Evolutionary conservation across 2,888 invertebrate genomes (phyloP), one percentile per base, ranked within the genome.

Genomic region (Chydorus sphaericus): DNA sequence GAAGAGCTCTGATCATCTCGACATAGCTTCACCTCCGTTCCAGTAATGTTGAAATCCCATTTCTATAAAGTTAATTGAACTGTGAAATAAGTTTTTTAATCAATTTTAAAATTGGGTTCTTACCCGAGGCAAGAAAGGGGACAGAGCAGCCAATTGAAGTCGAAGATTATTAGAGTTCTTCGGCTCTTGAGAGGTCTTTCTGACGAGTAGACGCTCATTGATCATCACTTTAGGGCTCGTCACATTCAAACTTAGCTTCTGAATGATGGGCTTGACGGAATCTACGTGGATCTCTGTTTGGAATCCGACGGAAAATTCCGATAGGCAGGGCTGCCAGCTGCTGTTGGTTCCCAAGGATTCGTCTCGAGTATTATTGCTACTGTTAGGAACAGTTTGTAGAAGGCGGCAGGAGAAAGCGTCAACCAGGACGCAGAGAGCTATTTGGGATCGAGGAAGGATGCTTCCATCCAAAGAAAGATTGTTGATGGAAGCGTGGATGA

Each of bases 401-500:
- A 49, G 23, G 7, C 49, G 55, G 11, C 18, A 30, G 18, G 55
- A 48, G 49, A 55, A 36, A 2, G 49, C 36, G 26, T 55, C 28
- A 8, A 55, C 14, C 11, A 33, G 28, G 4, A 26, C 48, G 28
- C 48, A 49, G 20, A 55, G 37, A n/a, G 55, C 48, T 23, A 55
- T 55, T 20, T 55, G 48, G 3, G 48, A 29, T 16, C 39, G 37
- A 10, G 33, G 49, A 4, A 55, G 33, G 18, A 55, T 55, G 49
- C 55, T 55, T 49, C 55, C 55, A 23, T 55, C 49, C 6, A 55
- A 16, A 7, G 29, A 31, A 5, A 55, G 16, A 2, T 48, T 49
- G 14, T 55, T 55, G n/a, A 55, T 14, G 14, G 55, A 38, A n/a
- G 49, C 55, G 33, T 49, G 49, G 31, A 48, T 16, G 7, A 49